Conservation (phyloP, 2,797 vertebrate genomes). For the Sebastes reedi region DNA sequence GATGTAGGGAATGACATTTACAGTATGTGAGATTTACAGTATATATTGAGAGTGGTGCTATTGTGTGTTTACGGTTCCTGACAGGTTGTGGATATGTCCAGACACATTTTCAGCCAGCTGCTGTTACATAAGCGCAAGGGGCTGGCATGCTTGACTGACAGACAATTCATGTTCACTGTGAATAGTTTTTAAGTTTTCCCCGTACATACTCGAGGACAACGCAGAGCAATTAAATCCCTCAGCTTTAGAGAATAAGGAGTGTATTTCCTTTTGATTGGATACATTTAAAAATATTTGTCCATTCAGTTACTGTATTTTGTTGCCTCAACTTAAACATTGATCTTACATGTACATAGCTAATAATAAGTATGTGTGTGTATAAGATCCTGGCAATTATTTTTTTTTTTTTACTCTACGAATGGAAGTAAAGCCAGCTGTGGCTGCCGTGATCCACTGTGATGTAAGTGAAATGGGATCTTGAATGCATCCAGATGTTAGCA, state of each 20-base stretch:
- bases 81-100: constrained; percentile 69
- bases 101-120: constrained; percentile 73
- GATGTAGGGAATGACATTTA: constrained; percentile 49
- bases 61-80: constrained; percentile 36
- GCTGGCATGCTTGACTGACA: constrained; percentile 36
- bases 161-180: constrained; percentile 46
- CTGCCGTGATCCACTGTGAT: constrained; percentile 73
- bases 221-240: not conserved
- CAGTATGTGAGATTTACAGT: constrained; percentile 22
- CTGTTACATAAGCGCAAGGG: constrained; percentile 65
- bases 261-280: not conserved
- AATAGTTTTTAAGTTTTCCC: constrained; percentile 37
- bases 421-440: constrained; percentile 73
- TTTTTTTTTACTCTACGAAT: constrained; percentile 40
- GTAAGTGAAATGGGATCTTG: constrained; percentile 82
- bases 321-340: not conserved
- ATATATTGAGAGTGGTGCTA: constrained; percentile 19
- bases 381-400: constrained; percentile 1
- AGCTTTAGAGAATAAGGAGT: not conserved
- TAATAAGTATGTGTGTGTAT: constrained; percentile 1
- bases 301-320: not conserved
- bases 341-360: not conserved
- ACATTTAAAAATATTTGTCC: not conserved
- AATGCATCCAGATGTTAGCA: constrained; percentile 83
- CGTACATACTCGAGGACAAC: not conserved